phyloP scores from a whole-genome alignment of 2,888 invertebrate genomes.

The Chalcis sispes region DNA sequence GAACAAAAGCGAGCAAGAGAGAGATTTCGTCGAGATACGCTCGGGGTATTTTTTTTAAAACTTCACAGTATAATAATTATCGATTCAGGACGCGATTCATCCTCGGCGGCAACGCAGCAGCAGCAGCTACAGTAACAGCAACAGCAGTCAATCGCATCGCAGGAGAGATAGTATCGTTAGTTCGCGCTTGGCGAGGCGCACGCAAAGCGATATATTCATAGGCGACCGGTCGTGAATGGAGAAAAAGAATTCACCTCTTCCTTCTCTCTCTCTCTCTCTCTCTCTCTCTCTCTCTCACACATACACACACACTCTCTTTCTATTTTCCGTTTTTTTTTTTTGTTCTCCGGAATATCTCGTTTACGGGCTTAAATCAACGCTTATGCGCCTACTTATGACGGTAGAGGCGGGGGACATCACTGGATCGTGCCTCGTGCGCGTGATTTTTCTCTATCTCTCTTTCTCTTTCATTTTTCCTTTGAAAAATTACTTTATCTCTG shows the following conservation, averaged over 20 bases:
- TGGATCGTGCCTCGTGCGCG: constrained; percentile 13
- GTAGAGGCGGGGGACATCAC: too few relatives aligned
- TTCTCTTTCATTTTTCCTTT: constrained; percentile 5
- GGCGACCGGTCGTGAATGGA: constrained; percentile 20
- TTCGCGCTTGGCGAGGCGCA: constrained; percentile 11
- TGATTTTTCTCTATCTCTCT: constrained; percentile 12
- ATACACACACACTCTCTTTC: not conserved
- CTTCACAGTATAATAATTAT: constrained; percentile 40
- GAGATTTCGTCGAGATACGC: constrained; percentile 27
- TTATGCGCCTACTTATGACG: constrained; percentile 5
- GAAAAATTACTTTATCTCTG: too few relatives aligned
- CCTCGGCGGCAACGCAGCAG: not conserved
- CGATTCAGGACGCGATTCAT: constrained; percentile 44
- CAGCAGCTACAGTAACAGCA: not conserved
- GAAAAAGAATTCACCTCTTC: constrained; percentile 5
- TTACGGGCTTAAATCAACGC: constrained; percentile 49
- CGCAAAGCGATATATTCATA: constrained; percentile 35
- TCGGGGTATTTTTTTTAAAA: not conserved
- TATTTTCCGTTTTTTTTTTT: not conserved
- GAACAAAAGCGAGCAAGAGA: constrained; percentile 17
- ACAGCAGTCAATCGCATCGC: not conserved
- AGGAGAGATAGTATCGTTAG: constrained; percentile 5
- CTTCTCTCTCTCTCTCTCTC: not conserved
- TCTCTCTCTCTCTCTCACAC: not conserved
- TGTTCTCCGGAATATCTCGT: constrained; percentile 47